A percentile compares a stretch with the other conserved stretches of the same genome.
phyloP scores from a whole-genome alignment of 1,140 invertebrate genomes.

The Phymorhynchus buccinoides region DNA sequence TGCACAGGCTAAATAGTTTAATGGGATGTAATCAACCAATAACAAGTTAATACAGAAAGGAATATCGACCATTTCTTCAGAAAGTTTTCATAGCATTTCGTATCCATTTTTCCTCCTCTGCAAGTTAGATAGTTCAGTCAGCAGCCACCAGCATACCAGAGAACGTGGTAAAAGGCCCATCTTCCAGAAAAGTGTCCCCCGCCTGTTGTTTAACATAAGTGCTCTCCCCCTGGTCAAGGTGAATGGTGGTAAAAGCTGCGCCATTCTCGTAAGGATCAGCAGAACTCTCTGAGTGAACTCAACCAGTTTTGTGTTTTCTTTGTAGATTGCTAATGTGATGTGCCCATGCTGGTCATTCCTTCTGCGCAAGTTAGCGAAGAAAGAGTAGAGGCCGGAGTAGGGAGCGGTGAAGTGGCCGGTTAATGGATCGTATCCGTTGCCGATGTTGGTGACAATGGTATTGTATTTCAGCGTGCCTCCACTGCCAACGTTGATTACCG shows the following conservation, averaged over 20 bases:
- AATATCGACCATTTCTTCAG: too few relatives aligned
- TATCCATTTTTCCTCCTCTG: too few relatives aligned
- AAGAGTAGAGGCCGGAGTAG: neutral
- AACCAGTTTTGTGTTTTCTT: neutral
- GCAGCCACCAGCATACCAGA: neutral
- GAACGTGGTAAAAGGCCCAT: neutral
- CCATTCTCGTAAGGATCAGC: neutral
- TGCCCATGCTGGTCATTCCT: neutral
- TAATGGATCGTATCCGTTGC: neutral
- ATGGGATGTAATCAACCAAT: too few relatives aligned
- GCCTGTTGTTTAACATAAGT: neutral
- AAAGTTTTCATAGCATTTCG: too few relatives aligned
- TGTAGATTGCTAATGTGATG: neutral
- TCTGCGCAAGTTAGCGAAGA: neutral
- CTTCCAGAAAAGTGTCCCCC: neutral
- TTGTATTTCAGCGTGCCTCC: neutral
- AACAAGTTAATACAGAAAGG: too few relatives aligned
- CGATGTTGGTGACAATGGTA: neutral
- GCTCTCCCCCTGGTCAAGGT: neutral
- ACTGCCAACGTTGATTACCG: neutral
- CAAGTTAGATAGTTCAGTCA: too few relatives aligned
- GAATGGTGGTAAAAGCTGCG: neutral
- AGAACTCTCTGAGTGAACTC: neutral
- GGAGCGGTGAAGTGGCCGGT: neutral
- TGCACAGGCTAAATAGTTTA: too few relatives aligned